Percentiles rank a stretch among this genome's conserved stretches.
Evolutionary conservation across 2,797 vertebrate genomes (phyloP).

Genomic region (Cyclura pinguis): DNA sequence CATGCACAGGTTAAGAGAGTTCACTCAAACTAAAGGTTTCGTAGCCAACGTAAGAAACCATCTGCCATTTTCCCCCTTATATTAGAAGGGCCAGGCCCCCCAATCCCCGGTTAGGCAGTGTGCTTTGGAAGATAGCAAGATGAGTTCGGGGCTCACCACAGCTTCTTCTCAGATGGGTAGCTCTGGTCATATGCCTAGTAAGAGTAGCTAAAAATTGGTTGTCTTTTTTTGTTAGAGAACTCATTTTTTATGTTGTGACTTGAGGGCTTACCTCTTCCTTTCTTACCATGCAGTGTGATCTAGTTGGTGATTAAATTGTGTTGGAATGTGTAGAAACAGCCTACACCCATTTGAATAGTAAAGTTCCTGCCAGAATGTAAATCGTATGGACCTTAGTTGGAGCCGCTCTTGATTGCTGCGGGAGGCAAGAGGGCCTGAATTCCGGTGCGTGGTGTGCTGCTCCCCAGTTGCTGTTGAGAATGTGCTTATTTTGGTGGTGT

Average conservation of each 20-base stretch:
- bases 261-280: background rate
- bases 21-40: background rate
- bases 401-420: background rate
- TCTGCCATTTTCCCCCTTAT: background rate
- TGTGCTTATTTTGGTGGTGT: background rate
- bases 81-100: background rate
- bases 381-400: background rate
- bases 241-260: background rate
- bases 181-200: background rate
- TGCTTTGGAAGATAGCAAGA: background rate
- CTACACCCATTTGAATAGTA: background rate
- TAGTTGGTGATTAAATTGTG: background rate
- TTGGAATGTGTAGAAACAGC: background rate
- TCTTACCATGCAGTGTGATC: background rate
- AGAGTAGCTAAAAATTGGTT: too few relatives aligned
- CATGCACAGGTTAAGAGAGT: too few relatives aligned
- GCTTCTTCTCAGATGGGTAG: background rate
- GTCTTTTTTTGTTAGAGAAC: background rate
- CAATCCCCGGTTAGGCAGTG: background rate
- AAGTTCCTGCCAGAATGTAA: accelerated
- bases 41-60: background rate
- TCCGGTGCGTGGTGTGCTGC: too few relatives aligned
- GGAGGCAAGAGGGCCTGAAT: too few relatives aligned
- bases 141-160: background rate
- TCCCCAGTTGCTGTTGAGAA: too few relatives aligned